Conservation (phyloP, 2,113 vertebrate genomes). For the Alethe castanea region DNA sequence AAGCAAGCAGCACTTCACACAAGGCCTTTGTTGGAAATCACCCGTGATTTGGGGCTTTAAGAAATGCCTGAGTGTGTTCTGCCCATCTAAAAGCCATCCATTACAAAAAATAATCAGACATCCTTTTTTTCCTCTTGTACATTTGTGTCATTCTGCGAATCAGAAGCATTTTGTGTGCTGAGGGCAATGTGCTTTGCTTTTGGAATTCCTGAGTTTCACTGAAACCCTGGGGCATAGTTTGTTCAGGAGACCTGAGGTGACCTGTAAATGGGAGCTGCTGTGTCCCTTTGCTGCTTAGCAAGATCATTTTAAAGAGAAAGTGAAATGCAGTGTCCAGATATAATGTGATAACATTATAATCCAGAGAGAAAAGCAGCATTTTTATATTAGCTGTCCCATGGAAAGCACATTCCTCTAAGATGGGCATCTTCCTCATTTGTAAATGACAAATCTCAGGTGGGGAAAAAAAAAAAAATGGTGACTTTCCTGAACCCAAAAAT, state of each 20-base stretch:
- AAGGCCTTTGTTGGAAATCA: constrained; percentile 43
- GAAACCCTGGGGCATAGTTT: background rate
- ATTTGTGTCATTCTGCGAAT: constrained; percentile 55
- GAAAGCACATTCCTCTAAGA: background rate
- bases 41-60: constrained; percentile 10
- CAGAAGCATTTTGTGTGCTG: constrained; percentile 35
- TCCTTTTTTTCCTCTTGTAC: background rate
- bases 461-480: background rate
- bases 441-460: background rate
- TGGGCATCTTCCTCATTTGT: background rate
- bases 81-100: constrained; percentile 44
- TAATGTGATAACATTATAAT: background rate
- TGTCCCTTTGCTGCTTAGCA: constrained; percentile 1
- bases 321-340: background rate
- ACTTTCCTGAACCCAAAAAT: background rate
- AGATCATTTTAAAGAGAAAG: background rate
- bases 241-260: constrained; percentile 57
- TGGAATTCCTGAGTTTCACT: constrained; percentile 29
- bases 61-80: background rate
- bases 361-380: constrained; percentile 4
- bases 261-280: constrained; percentile 23
- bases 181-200: constrained; percentile 53
- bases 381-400: background rate
- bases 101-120: constrained; percentile 40
- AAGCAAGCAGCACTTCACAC: constrained; percentile 37